phyloP scores from a whole-genome alignment of 2,888 invertebrate species.

The Ennomos erosarius region DNA sequence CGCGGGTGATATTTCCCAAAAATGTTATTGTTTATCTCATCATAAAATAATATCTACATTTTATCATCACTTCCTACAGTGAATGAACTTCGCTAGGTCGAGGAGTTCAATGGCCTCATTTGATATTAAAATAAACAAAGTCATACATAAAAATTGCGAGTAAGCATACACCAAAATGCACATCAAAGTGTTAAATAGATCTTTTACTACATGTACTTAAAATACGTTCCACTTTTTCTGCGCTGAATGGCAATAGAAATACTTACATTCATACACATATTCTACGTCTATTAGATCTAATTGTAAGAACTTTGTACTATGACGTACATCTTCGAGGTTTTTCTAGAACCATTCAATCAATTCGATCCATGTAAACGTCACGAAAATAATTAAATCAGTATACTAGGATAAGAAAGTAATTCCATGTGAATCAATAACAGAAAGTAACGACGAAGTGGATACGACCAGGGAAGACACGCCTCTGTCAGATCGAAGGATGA shows the following conservation, averaged over 20 bases:
- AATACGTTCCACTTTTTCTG: no score
- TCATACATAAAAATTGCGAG: no score
- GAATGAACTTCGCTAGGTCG: constrained; percentile 3
- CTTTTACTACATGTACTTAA: no score
- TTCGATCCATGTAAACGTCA: background rate
- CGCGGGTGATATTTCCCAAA: background rate
- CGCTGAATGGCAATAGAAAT: no score
- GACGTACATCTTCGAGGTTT: background rate
- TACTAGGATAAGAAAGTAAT: background rate
- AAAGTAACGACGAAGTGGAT: constrained; percentile 54
- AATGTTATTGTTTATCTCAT: constrained; percentile 2
- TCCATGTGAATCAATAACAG: constrained; percentile 33
- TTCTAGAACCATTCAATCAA: background rate
- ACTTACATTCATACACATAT: no score
- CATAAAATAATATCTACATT: background rate
- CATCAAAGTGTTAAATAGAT: no score
- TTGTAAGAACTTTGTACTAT: no score
- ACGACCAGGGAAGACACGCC: constrained; percentile 66
- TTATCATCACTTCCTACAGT: constrained; percentile 6
- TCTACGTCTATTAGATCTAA: no score
- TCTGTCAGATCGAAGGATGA: constrained; percentile 73
- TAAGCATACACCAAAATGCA: no score
- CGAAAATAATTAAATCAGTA: background rate
- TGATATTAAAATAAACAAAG: background rate
- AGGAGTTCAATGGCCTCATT: constrained; percentile 9